Base-by-base conservation (phyloP, 2,797 vertebrate species). In the Tachyglossus aculeatus region DNA sequence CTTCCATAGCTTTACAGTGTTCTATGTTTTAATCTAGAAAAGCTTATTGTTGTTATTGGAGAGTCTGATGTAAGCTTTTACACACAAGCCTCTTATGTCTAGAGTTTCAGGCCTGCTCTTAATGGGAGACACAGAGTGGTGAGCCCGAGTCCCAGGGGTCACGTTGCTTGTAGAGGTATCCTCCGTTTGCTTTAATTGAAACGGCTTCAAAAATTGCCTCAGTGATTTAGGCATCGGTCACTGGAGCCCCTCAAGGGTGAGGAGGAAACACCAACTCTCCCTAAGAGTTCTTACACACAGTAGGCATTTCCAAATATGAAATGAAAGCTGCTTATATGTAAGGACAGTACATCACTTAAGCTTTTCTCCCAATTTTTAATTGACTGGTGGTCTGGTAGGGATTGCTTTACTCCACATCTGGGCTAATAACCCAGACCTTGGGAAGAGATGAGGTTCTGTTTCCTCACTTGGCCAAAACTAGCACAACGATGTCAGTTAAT, bases 151-250 rank as follows among this genome's bases (percentile, higher is more conserved):
- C n/a, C 25, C 16, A 48, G 9, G 13, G 9, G 27, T 29, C 45
- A n/a, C n/a, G n/a, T n/a, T 27, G 58, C 73, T 67, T 66, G 67
- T 78, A 64, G n/a, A 71, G 61, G 15, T 34, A 47, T 40, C 53
- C 47, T 10, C 51, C 55, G 44, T 33, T 44, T 56, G 39, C 47
- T 79, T 62, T 45, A 31, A 34, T 45, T 57, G 63, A 67, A 71
- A 38, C 43, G 61, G 73, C 45, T 64, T 64, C 60, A 7, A 47
- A 39, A 64, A 63, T 22, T 40, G 59, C 50, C 62, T 21, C 59
- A 58, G 21, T 25, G 34, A 52, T 40, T 39, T 1, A 0, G 43
- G 43, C 41, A 41, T 77, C 74, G 68, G 58, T 55, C 41, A 53
- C 15, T 3, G 34, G n/a, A 41, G 33, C 21, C 65, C 24, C 58